phyloP scores from a whole-genome alignment of 2,797 vertebrate species.

The Artibeus lituratus region DNA sequence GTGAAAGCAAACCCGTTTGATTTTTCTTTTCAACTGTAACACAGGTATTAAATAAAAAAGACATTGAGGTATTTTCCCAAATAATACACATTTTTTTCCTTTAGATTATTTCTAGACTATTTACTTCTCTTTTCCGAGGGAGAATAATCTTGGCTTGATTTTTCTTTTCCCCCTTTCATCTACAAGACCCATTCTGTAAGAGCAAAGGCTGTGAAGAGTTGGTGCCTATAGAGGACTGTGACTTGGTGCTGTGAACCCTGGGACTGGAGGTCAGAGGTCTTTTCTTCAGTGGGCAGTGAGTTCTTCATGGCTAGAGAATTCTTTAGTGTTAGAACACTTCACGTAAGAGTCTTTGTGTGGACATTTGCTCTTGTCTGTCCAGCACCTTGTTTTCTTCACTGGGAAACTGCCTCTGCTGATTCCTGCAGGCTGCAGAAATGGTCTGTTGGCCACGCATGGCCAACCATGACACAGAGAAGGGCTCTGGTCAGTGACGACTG shows the following conservation, averaged over 20 bases:
- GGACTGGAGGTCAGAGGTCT: not conserved
- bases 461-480: not conserved
- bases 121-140: not conserved
- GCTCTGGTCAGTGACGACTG: not conserved
- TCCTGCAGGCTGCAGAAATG: not conserved
- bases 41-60: not conserved
- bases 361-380: not conserved
- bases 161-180: not conserved
- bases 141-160: not conserved
- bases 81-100: not conserved
- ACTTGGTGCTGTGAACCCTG: not conserved
- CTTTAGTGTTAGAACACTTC: not conserved
- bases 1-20: not conserved
- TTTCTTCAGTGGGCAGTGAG: not conserved
- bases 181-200: not conserved
- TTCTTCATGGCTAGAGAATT: not conserved
- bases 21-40: not conserved
- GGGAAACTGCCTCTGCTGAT: not conserved
- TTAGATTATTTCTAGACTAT: not conserved
- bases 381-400: not conserved
- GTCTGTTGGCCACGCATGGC: not conserved
- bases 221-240: not conserved
- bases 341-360: not conserved
- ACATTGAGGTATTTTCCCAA: not conserved
- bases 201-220: not conserved